phyloP scores from a whole-genome alignment of 2,888 invertebrate species.

The Callosobruchus maculatus region DNA sequence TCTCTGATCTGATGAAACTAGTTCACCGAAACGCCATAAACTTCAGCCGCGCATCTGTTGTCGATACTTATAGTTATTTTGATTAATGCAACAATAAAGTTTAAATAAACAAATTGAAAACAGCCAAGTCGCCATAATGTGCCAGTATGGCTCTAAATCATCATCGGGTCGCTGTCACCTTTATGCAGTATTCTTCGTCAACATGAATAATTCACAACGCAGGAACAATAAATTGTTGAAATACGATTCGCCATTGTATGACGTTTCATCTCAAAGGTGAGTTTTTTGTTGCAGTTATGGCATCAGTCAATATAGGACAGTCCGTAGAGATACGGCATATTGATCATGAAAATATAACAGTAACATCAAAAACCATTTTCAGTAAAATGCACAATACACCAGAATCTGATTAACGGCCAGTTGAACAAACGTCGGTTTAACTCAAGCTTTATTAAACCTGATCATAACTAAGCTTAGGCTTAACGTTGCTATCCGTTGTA shows the following conservation, averaged over 20 bases:
- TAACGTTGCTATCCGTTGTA: too few relatives aligned
- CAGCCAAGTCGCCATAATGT: background rate
- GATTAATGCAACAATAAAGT: background rate
- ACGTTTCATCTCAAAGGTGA: background rate
- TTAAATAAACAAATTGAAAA: background rate
- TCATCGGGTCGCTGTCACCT: constrained; percentile 4
- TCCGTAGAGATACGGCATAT: too few relatives aligned
- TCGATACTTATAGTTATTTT: background rate
- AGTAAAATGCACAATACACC: too few relatives aligned
- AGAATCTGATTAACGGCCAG: too few relatives aligned
- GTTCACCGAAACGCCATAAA: background rate
- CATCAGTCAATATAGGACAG: too few relatives aligned
- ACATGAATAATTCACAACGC: constrained; percentile 8
- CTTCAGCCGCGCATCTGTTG: background rate
- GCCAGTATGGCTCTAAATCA: background rate
- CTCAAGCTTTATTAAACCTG: too few relatives aligned
- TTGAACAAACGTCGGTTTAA: too few relatives aligned
- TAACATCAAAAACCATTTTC: too few relatives aligned
- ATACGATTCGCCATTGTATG: background rate
- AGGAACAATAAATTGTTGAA: background rate
- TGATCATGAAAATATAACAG: too few relatives aligned
- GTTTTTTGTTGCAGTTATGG: background rate
- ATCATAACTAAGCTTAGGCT: too few relatives aligned
- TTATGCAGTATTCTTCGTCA: constrained; percentile 3
- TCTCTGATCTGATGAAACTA: background rate